Conservation (phyloP, 2,113 vertebrate genomes). For the Sebastes fasciatus region DNA sequence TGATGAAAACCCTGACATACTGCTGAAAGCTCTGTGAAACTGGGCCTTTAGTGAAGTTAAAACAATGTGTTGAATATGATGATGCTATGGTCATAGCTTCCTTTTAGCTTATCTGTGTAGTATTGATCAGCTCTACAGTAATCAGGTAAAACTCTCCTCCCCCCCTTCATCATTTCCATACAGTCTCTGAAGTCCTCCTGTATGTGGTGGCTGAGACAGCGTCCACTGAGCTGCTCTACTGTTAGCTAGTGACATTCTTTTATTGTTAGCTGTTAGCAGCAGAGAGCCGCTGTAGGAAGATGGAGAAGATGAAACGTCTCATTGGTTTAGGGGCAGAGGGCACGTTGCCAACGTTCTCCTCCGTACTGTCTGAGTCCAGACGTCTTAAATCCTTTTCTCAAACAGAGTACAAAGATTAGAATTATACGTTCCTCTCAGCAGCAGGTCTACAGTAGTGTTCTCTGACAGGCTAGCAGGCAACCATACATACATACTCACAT, state of each 20-base stretch:
- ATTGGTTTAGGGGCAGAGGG: conserved; percentile 26
- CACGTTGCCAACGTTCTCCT: conserved; percentile 26
- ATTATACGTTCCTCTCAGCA: neutral
- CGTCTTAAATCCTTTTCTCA: neutral
- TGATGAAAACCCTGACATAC: neutral
- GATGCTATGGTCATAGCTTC: neutral
- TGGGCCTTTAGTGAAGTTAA: neutral
- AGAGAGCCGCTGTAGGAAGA: conserved; percentile 13
- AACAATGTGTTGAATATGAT: neutral
- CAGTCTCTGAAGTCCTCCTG: neutral
- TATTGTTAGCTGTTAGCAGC: neutral
- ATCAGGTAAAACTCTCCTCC: neutral
- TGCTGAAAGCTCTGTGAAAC: neutral
- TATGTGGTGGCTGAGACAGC: no score
- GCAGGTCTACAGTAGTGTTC: neutral
- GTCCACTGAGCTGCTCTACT: no score
- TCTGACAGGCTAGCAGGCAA: neutral
- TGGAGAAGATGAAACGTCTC: conserved; percentile 14
- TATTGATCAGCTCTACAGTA: neutral
- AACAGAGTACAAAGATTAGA: neutral
- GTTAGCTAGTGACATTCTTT: neutral
- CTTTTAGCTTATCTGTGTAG: neutral
- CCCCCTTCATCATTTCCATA: neutral
- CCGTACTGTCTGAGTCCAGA: neutral
- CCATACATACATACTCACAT: neutral